phyloP scores from a whole-genome alignment of 2,888 invertebrate genomes.

The Drymonia ruficornis region DNA sequence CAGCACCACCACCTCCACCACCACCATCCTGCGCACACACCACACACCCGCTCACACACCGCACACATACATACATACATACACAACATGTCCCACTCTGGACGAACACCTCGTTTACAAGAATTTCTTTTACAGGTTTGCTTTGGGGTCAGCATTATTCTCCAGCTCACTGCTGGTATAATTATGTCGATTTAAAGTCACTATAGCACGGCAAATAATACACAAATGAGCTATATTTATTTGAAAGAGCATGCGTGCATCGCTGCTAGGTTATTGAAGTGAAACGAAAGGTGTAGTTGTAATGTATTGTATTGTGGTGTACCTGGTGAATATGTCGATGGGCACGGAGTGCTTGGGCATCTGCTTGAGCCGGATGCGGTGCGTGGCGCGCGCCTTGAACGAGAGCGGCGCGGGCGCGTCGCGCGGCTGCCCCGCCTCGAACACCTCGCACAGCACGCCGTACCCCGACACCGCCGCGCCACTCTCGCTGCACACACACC shows the following conservation, averaged over 20 bases:
- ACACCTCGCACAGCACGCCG: slow-evolving; percentile 78
- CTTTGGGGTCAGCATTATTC: no score
- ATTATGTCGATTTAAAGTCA: neutral
- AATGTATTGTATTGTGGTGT: neutral
- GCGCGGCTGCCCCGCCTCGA: slow-evolving; percentile 52
- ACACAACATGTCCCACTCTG: no score
- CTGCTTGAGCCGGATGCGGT: slow-evolving; percentile 60
- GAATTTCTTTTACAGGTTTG: no score
- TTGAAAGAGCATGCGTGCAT: no score
- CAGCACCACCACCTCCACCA: slow-evolving; percentile 60
- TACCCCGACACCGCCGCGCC: slow-evolving; percentile 61
- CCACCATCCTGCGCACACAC: slow-evolving; percentile 48
- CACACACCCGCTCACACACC: neutral
- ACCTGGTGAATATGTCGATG: slow-evolving; percentile 46
- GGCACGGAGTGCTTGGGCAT: slow-evolving; percentile 43
- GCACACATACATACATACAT: no score
- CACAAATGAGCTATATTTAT: no score
- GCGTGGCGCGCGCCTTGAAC: slow-evolving; percentile 71
- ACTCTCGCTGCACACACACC: slow-evolving; percentile 49
- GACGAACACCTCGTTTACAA: no score
- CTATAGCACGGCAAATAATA: neutral
- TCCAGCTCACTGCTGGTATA: no score
- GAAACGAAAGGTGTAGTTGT: no score
- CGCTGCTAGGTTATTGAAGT: no score
- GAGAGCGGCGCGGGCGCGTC: slow-evolving; percentile 31